Evolutionary conservation across 2,797 vertebrate species (phyloP), one percentile per base, ranked within the genome.

Genomic region (Centropyge bicolor): DNA sequence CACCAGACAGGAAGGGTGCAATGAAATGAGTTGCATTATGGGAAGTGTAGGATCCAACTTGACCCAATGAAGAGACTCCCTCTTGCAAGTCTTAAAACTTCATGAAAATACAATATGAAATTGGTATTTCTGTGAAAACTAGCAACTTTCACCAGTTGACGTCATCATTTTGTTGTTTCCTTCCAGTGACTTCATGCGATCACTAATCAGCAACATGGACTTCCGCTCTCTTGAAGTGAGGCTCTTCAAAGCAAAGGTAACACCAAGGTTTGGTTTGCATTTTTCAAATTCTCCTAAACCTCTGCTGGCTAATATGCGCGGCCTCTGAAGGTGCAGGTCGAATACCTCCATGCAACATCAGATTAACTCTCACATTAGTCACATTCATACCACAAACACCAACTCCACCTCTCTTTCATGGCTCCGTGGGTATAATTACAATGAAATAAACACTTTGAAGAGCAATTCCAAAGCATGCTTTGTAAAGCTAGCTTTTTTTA

Each of bases 221-320:
- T 95, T 95, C 79, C 92, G 89, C 52, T 91, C 92, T 16, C 83
- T 96, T 41, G 90, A 95, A 88, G 70, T 94, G 71, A 94, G 95
- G 89, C 91, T 95, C 64, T 92, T 90, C 73, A 93, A 95, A 91
- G 89, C 88, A 14, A 96, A 95, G 89, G 91, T 95, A 92, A 86
- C 17, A 20, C 63, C 14, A 6, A 82, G 76, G 4, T 48, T 62
- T 71, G n/a, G 16, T 8, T 69, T 40, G 7, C 1, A 10, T 64
- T 57, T 46, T 9, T 12, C 12, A 5, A 43, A 70, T 14, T 62
- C 4, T 65, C 27, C 20, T 20, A 8, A 51, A 31, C 3, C 8
- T 48, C 19, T 43, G 20, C 10, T 6, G 12, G 17, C 38, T 60
- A 2, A 22, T 35, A 12, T 16, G 36, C 24, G 48, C 54, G 13